These are phyloP conservation scores for Pseudonaja textilis DNA, from an alignment of 2,113 vertebrate species.

Conservation along the genomic window DNA sequence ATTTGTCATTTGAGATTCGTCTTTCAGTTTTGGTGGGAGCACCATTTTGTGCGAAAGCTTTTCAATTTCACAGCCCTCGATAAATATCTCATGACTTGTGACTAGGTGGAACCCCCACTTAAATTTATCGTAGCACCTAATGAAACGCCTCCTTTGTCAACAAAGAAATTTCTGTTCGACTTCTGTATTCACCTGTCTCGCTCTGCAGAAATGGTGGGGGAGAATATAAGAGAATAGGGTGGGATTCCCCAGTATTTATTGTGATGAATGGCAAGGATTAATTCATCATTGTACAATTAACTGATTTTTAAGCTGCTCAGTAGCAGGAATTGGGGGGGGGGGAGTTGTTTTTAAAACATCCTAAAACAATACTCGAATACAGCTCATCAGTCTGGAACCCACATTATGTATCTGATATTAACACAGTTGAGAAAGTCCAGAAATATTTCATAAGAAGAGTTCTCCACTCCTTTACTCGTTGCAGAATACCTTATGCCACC, in stretches of 20 bases:
- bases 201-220: neutral
- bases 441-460: no score
- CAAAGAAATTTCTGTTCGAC: constrained; percentile 34
- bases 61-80: constrained; percentile 6
- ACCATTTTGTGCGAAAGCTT: constrained; percentile 47
- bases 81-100: neutral
- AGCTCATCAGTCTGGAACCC: no score
- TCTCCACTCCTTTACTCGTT: no score
- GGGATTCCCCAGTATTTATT: neutral
- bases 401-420: no score
- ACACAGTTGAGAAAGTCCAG: no score
- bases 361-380: no score
- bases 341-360: no score
- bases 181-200: neutral
- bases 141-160: constrained; percentile 56
- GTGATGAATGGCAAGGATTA: neutral
- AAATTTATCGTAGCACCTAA: constrained; percentile 31
- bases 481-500: no score
- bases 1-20: neutral
- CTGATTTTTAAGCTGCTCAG: neutral
- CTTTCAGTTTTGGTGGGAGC: constrained; percentile 4
- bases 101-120: constrained; percentile 23
- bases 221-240: neutral
- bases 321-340: no score
- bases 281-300: neutral